These are phyloP conservation scores for Alcedo quadribrachys DNA, from an alignment of 2,797 vertebrate genomes.

Conservation along the genomic window DNA sequence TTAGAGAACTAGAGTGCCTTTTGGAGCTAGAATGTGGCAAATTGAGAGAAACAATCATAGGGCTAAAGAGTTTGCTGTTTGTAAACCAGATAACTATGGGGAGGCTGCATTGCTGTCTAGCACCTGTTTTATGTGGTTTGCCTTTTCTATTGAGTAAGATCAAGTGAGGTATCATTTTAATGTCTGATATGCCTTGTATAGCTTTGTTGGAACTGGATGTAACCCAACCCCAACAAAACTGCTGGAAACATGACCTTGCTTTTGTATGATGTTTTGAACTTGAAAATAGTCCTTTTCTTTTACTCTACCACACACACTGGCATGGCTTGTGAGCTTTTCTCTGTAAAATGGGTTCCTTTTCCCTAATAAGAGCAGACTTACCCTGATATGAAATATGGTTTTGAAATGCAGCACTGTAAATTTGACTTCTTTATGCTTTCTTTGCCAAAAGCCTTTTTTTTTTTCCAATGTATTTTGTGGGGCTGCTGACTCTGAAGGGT, in stretches of 20 bases:
- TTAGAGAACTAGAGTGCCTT: conserved; percentile 75
- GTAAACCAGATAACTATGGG: conserved; percentile 68
- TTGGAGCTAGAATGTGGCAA: conserved; percentile 77
- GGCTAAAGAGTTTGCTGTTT: conserved; percentile 74
- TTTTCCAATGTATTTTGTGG: neutral
- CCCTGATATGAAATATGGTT: neutral
- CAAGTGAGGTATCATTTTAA: conserved; percentile 57
- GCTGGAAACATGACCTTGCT: conserved; percentile 43
- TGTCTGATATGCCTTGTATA: conserved; percentile 17
- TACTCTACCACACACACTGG: neutral
- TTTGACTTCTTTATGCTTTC: neutral
- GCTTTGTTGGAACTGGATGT: conserved; percentile 16
- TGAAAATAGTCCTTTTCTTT: conserved; percentile 22
- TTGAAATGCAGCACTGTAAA: neutral
- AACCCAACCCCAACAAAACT: conserved; percentile 52
- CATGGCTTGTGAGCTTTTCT: neutral
- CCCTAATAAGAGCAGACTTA: neutral
- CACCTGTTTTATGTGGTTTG: conserved; percentile 53
- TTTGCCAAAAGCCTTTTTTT: neutral
- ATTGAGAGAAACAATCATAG: conserved; percentile 65
- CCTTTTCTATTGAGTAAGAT: conserved; percentile 48
- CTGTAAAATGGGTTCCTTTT: neutral
- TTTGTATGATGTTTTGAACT: conserved; percentile 40
- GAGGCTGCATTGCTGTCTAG: conserved; percentile 18
- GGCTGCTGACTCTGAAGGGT: neutral